Percentiles rank a stretch among this genome's conserved stretches.
These are phyloP conservation scores for Diachasma alloeum DNA, from an alignment of 1,140 invertebrate genomes.

Conservation along the genomic window DNA sequence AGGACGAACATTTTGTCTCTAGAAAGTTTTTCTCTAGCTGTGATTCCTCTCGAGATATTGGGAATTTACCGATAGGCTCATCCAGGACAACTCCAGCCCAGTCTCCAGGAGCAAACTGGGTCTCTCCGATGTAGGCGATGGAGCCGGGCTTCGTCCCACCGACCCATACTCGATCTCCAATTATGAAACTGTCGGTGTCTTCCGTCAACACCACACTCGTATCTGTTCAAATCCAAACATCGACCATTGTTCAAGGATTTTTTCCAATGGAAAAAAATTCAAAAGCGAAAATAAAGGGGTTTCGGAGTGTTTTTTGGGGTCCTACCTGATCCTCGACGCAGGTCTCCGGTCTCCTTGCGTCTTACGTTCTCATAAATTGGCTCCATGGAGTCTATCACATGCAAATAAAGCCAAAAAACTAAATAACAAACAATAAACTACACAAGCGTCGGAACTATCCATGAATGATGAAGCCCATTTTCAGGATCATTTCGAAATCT, in stretches of 20 bases:
- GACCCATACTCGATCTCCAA: conserved; percentile 94
- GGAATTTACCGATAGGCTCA: conserved; percentile 81
- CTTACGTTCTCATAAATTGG: conserved; percentile 74
- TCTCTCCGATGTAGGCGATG: conserved; percentile 98
- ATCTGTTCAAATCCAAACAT: conserved; percentile 68
- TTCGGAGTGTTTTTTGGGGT: neutral
- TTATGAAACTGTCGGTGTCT: conserved; percentile 94
- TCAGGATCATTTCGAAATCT: too few species aligned
- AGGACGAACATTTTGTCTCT: too few species aligned
- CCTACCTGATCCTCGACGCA: conserved; percentile 76
- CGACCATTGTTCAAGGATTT: neutral
- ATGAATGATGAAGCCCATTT: too few species aligned
- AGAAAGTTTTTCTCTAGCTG: neutral
- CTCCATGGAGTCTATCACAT: conserved; percentile 73
- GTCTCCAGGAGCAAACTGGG: conserved; percentile 93
- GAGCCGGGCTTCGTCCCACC: conserved; percentile 93
- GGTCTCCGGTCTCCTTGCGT: conserved; percentile 73
- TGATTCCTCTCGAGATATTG: neutral
- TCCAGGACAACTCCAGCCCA: conserved; percentile 98
- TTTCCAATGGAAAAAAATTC: neutral
- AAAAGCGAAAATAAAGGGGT: neutral
- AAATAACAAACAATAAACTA: conserved; percentile 46
- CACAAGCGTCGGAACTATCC: neutral
- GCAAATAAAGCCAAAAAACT: conserved; percentile 59
- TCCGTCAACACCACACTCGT: conserved; percentile 84